Evolutionary conservation across 1,140 invertebrate species (phyloP).

Genomic region (Caerostris darwini): DNA sequence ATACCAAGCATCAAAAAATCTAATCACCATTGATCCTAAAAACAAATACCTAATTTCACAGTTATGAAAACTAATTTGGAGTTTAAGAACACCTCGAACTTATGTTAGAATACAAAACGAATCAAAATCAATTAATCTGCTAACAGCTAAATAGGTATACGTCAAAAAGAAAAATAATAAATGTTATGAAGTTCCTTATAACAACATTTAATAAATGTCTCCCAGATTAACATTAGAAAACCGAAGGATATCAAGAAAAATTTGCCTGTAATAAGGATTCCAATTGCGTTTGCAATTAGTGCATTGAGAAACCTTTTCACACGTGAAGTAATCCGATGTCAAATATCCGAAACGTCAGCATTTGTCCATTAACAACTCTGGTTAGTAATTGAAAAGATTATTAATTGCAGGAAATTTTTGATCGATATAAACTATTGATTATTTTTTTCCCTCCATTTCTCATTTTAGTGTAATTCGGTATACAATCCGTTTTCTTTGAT

Average conservation of each 20-base stretch:
- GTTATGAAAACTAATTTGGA: background rate
- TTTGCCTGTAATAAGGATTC: background rate
- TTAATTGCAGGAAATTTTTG: background rate
- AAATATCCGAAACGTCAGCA: background rate
- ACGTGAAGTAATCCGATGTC: background rate
- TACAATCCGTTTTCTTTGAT: no score
- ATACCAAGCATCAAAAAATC: no score
- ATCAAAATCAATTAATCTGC: background rate
- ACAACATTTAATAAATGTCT: no score
- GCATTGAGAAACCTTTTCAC: slow-evolving; percentile 14
- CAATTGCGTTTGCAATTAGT: background rate
- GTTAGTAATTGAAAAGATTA: background rate
- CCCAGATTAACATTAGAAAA: background rate
- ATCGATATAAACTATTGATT: background rate
- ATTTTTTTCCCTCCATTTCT: no score
- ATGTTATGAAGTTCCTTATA: background rate
- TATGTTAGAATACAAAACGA: background rate
- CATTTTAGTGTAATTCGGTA: no score
- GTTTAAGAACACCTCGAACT: background rate
- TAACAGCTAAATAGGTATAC: background rate
- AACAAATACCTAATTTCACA: background rate
- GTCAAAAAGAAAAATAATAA: background rate
- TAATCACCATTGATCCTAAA: no score
- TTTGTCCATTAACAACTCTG: background rate
- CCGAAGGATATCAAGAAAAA: background rate